Base-by-base conservation (phyloP, 2,113 vertebrate genomes). In the Caranx ignobilis region DNA sequence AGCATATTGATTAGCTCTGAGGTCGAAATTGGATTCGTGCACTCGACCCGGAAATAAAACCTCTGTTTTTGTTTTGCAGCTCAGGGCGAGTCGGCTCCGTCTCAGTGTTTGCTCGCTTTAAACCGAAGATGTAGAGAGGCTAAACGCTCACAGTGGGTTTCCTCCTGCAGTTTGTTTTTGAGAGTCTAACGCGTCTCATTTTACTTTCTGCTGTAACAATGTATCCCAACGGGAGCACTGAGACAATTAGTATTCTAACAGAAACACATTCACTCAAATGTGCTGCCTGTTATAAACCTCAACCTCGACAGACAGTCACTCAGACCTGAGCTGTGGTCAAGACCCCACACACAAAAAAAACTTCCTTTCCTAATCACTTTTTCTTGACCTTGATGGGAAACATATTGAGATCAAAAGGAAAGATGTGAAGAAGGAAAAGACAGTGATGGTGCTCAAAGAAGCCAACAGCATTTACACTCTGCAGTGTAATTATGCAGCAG, bases 1-100 rank as follows among this genome's bases (percentile, higher is more conserved):
- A 3, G 67, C 41, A 63, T 73, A 63, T 61, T 78, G 48, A 78
- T 73, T 56, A 19, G n/a, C 35, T 66, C 26, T 37, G 45, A 72
- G 59, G 65, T 50, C 64, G 26, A 75, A 68, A 75, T n/a, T 72
- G 69, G 56, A 80, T 41, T 61, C 70, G 31, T 0, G 13, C 18
- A 31, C 48, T 4, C 2, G 15, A 71, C 31, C 69, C 7, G 35
- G 48, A 76, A 71, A 71, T 66, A 65, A 69, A 37, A 50, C 10
- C 45, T 64, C 34, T 34, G 48, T 57, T 55, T 55, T 56, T 63
- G 48, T 77, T 74, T 74, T 35, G 6, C 21, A 34, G 35, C n/a
- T 10, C 7, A 0, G 2, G 31, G 48, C 35, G 57, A 67, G 31
- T 18, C 12, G n/a, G 5, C 6, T 32, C 2, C 11, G 11, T 35